Evolutionary conservation across 92 coral and sea anemone genomes (phyloP).

Genomic region (Zoanthus solanderi): DNA sequence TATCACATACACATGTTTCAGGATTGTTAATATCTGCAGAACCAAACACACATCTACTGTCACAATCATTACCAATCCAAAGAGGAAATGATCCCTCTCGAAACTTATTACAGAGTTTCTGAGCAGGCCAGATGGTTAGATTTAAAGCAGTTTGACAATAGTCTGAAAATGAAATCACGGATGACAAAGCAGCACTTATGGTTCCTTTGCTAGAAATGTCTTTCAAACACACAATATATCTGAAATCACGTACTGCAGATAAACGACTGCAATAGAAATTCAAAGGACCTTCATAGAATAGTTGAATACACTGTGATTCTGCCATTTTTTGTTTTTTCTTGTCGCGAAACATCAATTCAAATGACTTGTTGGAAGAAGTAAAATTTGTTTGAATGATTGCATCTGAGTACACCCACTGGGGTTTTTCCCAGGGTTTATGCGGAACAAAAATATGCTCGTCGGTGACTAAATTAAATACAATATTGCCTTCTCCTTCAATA

Average conservation of each 20-base stretch:
- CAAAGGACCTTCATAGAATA: slow-evolving; percentile 63
- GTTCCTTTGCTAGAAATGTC: slow-evolving; percentile 50
- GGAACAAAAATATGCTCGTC: slow-evolving; percentile 60
- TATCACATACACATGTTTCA: slow-evolving; percentile 56
- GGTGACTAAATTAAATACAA: slow-evolving; percentile 52
- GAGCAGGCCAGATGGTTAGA: slow-evolving; percentile 71
- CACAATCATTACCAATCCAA: slow-evolving; percentile 71
- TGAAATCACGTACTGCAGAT: slow-evolving; percentile 58
- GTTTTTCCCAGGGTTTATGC: slow-evolving; percentile 55
- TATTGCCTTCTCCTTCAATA: slow-evolving; percentile 62
- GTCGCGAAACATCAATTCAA: slow-evolving; percentile 51
- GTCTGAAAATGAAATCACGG: slow-evolving; percentile 69
- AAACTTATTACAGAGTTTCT: slow-evolving; percentile 60
- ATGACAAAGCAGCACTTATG: slow-evolving; percentile 44
- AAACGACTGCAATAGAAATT: slow-evolving; percentile 54
- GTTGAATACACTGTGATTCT: slow-evolving; percentile 28
- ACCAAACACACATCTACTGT: slow-evolving; percentile 67
- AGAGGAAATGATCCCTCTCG: slow-evolving; percentile 54
- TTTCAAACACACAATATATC: slow-evolving; percentile 61
- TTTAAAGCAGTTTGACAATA: slow-evolving; percentile 63
- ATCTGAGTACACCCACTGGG: slow-evolving; percentile 66
- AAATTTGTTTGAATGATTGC: slow-evolving; percentile 59
- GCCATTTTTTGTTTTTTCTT: slow-evolving; percentile 37
- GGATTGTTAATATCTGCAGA: slow-evolving; percentile 26
- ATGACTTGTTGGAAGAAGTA: slow-evolving; percentile 50